These are phyloP conservation scores for Andinoacara biseriatus DNA, from an alignment of 2,113 vertebrate genomes.

Conservation along the genomic window DNA sequence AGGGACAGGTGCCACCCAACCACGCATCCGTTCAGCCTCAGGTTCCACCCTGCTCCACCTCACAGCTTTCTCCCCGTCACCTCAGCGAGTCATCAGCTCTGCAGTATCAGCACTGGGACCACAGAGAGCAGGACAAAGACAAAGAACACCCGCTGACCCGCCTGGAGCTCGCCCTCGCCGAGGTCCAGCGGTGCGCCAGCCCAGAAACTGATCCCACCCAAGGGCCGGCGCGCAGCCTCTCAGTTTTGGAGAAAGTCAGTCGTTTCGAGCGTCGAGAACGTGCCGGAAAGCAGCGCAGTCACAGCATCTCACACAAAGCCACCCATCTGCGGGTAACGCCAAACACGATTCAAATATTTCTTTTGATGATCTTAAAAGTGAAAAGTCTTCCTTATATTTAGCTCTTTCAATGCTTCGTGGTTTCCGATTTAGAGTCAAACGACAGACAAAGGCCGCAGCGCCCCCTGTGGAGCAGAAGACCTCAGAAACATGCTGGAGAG, in stretches of 20 bases:
- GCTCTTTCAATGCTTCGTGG: not conserved
- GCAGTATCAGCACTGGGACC: constrained; percentile 42
- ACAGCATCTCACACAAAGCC: constrained; percentile 50
- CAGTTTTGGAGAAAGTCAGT: constrained; percentile 91
- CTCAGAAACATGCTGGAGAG: constrained; percentile 67
- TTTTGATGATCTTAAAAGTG: not conserved
- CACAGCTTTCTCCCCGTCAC: constrained; percentile 47
- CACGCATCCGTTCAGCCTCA: constrained; percentile 9
- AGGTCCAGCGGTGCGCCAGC: constrained; percentile 71
- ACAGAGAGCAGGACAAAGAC: constrained; percentile 43
- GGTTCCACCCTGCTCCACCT: constrained; percentile 60
- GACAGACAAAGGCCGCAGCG: constrained; percentile 26
- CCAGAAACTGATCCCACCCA: constrained; percentile 68
- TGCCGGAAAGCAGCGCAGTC: constrained; percentile 72
- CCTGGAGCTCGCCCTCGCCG: constrained; percentile 77
- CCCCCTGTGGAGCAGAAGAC: constrained; percentile 78
- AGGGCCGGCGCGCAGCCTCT: constrained; percentile 74
- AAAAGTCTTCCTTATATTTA: not conserved
- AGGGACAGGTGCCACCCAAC: constrained; percentile 40
- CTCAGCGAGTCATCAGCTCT: constrained; percentile 57
- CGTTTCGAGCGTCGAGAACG: constrained; percentile 88
- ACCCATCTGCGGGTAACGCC: constrained; percentile 55
- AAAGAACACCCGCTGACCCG: constrained; percentile 75
- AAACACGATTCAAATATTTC: not conserved
- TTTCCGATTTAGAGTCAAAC: constrained; percentile 56